Evolutionary conservation across 2,797 vertebrate species (phyloP), one percentile per base, ranked within the genome.

Genomic region (Channallabes apus): DNA sequence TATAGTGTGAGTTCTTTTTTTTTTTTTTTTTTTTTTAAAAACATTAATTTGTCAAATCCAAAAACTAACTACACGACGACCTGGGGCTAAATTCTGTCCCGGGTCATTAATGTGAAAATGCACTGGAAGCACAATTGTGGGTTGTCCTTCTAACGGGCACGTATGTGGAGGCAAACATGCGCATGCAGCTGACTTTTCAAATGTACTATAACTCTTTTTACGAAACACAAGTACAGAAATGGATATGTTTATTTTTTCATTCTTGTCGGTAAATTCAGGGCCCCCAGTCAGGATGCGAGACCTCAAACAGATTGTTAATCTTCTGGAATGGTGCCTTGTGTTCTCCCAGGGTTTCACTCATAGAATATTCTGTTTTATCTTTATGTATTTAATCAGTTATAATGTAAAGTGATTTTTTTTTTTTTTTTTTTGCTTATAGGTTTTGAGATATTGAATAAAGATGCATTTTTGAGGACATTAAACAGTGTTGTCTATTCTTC

Each of bases 311-410:
- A 92, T 93, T 93, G 90, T 93, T 92, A 90, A 91, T 92, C 90
- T 93, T 86, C 82, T 93, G 90, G 91, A 90, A 93, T 85, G 90
- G 93, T 94, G 94, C 95, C 93, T 95, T 95, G 93, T 90, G 92
- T 94, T 93, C 80, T 92, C 90, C 92, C 91, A 93, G 91, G 88
- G 89, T 88, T 90, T 88, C 90, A 92, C 89, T 91, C 90, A 71
- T 91, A 91, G 91, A 92, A 90, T 93, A 91, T 92, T 90, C 86
- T 86, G 88, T 90, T 92, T 85, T 86, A 88, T 87, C 85, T 87
- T 77, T 87, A 80, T 87, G 85, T 91, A 86, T 93, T 89, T 81
- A 91, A 92, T 91, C 91, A 91, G 90, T 91, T 90, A 83, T 61
- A 85, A 77, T 93, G 89, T 92, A 90, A 84, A 88, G 83, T 87